Evolutionary conservation across 2,888 invertebrate genomes (phyloP).

Genomic region (Calephelis perditalis): DNA sequence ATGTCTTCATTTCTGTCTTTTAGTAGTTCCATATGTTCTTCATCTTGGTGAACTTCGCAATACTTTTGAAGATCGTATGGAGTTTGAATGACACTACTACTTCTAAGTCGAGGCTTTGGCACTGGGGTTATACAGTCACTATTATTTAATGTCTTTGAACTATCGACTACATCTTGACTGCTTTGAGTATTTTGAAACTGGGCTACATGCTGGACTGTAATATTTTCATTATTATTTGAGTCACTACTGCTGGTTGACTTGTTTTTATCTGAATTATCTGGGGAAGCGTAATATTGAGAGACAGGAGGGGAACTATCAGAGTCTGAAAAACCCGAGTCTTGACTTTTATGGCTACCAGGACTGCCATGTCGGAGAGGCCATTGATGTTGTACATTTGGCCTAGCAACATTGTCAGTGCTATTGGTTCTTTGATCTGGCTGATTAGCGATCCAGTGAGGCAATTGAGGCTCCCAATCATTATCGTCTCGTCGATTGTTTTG

Average conservation of each 20-base stretch:
- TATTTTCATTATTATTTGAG: conserved; percentile 67
- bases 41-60: conserved; percentile 68
- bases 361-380: conserved; percentile 73
- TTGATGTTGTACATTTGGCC: conserved; percentile 54
- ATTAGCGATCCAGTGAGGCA: conserved; percentile 73
- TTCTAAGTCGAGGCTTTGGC: conserved; percentile 63
- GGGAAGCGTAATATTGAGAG: conserved; percentile 60
- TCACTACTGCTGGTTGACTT: conserved; percentile 64
- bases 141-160: conserved; percentile 40
- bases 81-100: conserved; percentile 72
- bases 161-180: conserved; percentile 53
- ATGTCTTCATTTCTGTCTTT: conserved; percentile 51
- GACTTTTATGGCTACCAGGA: conserved; percentile 83
- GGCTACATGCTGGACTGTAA: conserved; percentile 62
- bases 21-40: conserved; percentile 62
- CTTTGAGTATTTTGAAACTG: conserved; percentile 58
- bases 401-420: conserved; percentile 56
- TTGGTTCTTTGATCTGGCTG: conserved; percentile 62
- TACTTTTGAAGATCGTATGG: conserved; percentile 73
- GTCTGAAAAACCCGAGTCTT: conserved; percentile 90
- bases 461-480: conserved; percentile 70
- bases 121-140: conserved; percentile 43
- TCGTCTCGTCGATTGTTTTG: conserved; percentile 52
- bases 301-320: conserved; percentile 82
- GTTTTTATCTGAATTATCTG: conserved; percentile 51